Percentiles rank a stretch among this genome's conserved stretches.
Conservation (phyloP, 2,888 invertebrate genomes). For the Gryllus longicercus region DNA sequence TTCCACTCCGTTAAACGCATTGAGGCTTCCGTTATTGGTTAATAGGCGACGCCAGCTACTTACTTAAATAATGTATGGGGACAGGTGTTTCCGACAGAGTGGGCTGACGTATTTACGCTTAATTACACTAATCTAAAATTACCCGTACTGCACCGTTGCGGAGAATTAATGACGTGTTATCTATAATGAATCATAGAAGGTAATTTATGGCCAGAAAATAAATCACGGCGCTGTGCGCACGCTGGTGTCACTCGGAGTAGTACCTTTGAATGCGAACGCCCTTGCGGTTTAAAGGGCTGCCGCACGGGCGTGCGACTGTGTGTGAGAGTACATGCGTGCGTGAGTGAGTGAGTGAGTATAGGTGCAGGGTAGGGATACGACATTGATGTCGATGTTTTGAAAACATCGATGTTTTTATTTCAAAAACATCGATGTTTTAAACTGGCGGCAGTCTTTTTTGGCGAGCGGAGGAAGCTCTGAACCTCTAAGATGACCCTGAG, state of each 20-base stretch:
- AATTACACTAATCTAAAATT: slow-evolving; percentile 4
- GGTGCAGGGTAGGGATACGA: too few species aligned
- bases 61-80: slow-evolving; percentile 10
- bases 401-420: too few species aligned
- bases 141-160: neutral
- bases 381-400: too few species aligned
- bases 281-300: too few species aligned
- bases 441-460: too few species aligned
- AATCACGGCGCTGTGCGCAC: neutral
- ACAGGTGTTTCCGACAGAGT: slow-evolving; percentile 2
- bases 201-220: slow-evolving; percentile 1
- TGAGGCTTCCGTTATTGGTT: slow-evolving; percentile 4
- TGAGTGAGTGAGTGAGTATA: too few species aligned
- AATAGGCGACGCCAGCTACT: neutral
- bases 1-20: neutral
- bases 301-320: too few species aligned
- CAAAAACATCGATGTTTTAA: too few species aligned
- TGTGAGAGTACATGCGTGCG: too few species aligned
- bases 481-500: too few species aligned
- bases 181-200: slow-evolving; percentile 2
- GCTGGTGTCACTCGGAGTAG: neutral
- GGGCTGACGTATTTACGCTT: slow-evolving; percentile 8
- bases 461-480: too few species aligned
- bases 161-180: slow-evolving; percentile 17
- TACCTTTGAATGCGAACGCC: neutral